Evolutionary conservation across 2,888 invertebrate genomes (phyloP).

Genomic region (Invenusta paracnida): DNA sequence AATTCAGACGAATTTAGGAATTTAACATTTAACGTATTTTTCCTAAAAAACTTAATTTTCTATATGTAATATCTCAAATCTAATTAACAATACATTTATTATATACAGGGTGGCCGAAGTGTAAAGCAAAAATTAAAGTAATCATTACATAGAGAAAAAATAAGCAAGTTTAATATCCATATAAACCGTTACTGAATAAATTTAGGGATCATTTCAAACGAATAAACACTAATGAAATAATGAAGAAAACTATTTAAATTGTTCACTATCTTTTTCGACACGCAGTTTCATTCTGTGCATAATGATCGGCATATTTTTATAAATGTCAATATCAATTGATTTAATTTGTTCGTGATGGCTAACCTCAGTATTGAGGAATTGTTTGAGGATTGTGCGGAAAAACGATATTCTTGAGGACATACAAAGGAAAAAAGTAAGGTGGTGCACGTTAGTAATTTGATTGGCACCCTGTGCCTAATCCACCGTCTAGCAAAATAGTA

Average conservation of each 20-base stretch:
- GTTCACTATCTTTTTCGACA: not conserved
- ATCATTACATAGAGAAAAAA: not conserved
- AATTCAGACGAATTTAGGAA: too few species aligned
- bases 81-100: too few species aligned
- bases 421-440: not conserved
- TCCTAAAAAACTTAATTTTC: too few species aligned
- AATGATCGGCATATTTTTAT: not conserved
- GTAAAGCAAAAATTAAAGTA: too few species aligned
- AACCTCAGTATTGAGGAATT: not conserved
- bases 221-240: not conserved
- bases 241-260: not conserved
- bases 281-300: not conserved
- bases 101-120: too few species aligned
- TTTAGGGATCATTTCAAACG: too few species aligned
- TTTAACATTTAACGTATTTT: too few species aligned
- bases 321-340: conserved; percentile 15
- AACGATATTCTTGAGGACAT: not conserved
- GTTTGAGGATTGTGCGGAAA: not conserved
- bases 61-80: too few species aligned
- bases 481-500: not conserved
- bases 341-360: conserved; percentile 4
- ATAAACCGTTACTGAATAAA: not conserved
- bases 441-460: not conserved
- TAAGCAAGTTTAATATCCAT: not conserved
- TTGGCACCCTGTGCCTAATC: not conserved